Base-by-base conservation (phyloP, 2,797 vertebrate genomes). In the Denticeps clupeoides region DNA sequence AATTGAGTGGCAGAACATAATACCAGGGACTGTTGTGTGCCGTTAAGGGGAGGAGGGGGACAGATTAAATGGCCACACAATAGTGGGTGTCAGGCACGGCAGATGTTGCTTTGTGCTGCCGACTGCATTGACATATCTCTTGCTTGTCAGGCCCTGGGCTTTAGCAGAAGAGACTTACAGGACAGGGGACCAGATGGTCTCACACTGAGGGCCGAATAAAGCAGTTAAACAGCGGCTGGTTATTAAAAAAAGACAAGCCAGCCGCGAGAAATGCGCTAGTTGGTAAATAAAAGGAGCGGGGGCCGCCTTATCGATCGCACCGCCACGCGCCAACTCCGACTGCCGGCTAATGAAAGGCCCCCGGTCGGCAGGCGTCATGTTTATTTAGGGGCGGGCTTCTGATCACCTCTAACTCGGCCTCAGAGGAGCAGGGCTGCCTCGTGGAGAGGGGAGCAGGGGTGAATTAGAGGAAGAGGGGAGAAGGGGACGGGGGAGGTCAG, bases 1-100 rank as follows among this genome's bases (percentile, higher is more conserved):
- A 97, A 99, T 99, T 99, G 93, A 97, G 93, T 97, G 89, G 89
- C 89, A 94, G 97, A 94, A 95, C 91, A 96, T 93, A 97, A 99
- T 93, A 90, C 87, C 81, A 86, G 90, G 89, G 87, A 87, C 91
- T 92, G 91, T 93, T 94, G 90, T 92, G 85, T 81, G 87, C 83
- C 65, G 86, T 86, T 85, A 85, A 84, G 73, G 84, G 86, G 83
- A 80, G 82, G 85, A 87, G 85, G 88, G 89, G 90, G 84, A 85
- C 83, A 84, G 89, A 86, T 96, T 96, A 95, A 96, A 89, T 85
- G 91, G 91, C 84, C 87, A 70, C 81, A 88, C 90, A 93, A 90
- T 92, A 79, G 91, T 86, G 86, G 89, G 88, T 87, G 92, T 93
- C 89, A 84, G 90, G 87, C 84, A 78, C 79, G 89, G 92, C 94